Base-by-base conservation (phyloP, 1,140 invertebrate genomes). In the Dendrolimus kikuchii region DNA sequence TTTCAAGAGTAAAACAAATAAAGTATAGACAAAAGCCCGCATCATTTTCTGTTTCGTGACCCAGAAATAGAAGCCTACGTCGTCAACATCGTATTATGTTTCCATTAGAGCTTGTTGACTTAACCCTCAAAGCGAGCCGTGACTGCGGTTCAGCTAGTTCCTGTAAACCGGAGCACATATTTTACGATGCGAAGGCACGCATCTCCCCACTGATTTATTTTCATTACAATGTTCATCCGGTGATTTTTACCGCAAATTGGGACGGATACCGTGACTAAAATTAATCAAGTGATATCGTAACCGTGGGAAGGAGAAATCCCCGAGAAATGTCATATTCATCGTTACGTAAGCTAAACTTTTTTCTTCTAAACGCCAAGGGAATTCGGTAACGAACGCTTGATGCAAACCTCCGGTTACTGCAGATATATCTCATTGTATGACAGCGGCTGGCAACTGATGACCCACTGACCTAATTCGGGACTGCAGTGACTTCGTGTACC, bases 341-440 rank as follows among this genome's bases (percentile, higher is more conserved):
- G 52, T 49, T 42, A 57, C 36, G 41, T 39, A n/a, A 23, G 6
- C 39, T 42, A 55, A 61, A 40, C 10, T 57, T 61, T 61, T 59
- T 49, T 55, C 57, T 41, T 38, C 44, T 23, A 23, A 45, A 53
- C 51, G 53, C 10, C 55, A 62, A 38, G 59, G 61, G 51, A 68
- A 68, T 72, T 75, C 44, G 62, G 66, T 62, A 66, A 62, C 59
- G 59, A 57, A 61, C 53, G 50, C 60, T 58, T 66, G 70, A 77
- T 77, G 66, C 69, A 73, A 74, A 68, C 67, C 62, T 7, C 51
- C 66, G 64, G 60, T 69, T 54, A 64, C 71, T 74, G 77, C 74
- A 82, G 72, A 69, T 70, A 75, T 83, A 81, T 79, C 73, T 81
- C 81, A 81, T 76, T 81, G 74, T 86, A 77, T 76, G 80, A 74